Base-by-base conservation (phyloP, 1,140 invertebrate species). In the Gryon sp. region DNA sequence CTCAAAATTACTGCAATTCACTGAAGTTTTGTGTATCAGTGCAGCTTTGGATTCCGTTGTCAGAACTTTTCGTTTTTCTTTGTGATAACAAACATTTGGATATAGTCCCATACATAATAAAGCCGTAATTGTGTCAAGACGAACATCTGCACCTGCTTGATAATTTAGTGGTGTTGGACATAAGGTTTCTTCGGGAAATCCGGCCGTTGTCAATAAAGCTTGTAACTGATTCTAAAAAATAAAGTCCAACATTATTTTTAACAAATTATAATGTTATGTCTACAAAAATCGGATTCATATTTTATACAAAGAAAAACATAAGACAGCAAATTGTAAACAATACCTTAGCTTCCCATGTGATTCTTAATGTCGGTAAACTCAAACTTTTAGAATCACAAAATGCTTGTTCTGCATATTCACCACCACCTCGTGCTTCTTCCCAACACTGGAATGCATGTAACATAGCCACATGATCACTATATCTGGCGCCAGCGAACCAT, bases 61-160 rank as follows among this genome's bases (percentile, higher is more conserved):
- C 11, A 98, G 89, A 7, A 99, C 97, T 89, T 98, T 98, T 38
- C 97, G 32, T 83, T 98, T 99, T 46, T 97, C 97, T 85, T 97
- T 97, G 83, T 99, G 96, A 80, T 92, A 94, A 83, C 97, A 99
- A 2, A 99, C 95, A 88, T 99, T 99, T 0, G 98, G 98, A 90
- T 99, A 99, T 1, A 98, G 90, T 2, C 98, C 98, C 90, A 97
- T 93, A 63, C 93, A 94, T 63, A 99, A 91, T 11, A 99, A 88
- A 0, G 95, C 95, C 34, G 96, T 93, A 0, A 99, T 92, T 26
- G 95, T 89, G 83, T 99, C 97, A 12, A 99, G 87, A 40, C 92
- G 93, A 0, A 93, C 90, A 86, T 98, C 96, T 0, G 93, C 90
- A 0, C 93, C 93, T 14, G 93, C 93, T 83, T 96, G 93, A 88